Evolutionary conservation across 2,113 vertebrate genomes (phyloP), one percentile per base, ranked within the genome.

Genomic region (Rostratula benghalensis): DNA sequence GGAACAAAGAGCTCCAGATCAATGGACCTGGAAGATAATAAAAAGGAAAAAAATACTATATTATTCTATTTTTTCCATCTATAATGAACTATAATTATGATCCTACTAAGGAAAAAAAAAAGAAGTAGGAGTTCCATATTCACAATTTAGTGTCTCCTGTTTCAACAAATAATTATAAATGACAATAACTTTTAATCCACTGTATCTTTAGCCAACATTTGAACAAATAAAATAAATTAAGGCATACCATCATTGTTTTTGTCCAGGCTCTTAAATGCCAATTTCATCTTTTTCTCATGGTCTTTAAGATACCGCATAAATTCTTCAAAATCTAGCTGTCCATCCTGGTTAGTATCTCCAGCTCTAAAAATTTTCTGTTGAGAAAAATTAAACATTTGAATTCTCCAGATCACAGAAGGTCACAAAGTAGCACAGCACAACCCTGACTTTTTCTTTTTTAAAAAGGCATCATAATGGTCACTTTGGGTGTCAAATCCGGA

Each of bases 181-280:
- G 15, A 65, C 45, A 23, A 7, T 51, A 87, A 79, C 12, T 68
- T 85, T 48, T 27, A 84, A 82, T 2, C 9, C 27, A 76, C 19
- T 19, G 22, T 67, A 87, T 70, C 84, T 78, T 91, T 74, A 79
- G 77, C 68, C 6, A 48, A 48, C 1, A 4, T 69, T 71, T 48
- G 63, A 91, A 76, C 46, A 74, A 87, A 37, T 48, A 46, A 75
- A 82, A n/a, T 65, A 91, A 94, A 88, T 61, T 37, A 87, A 84
- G 11, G 71, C 96, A 89, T 95, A 99, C 99, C 99, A 68, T 99
- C 99, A 79, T 99, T 98, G 96, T 99, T 99, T 97, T 98, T 99
- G 97, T 99, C 99, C 97, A 99, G 95, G 95, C 98, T 99, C 96
- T 98, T 99, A 97, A 99, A 99, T 2, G 99, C 99, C 91, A 99